Base-by-base conservation (phyloP, 2,888 invertebrate species). In the Nasonovia ribisnigri region DNA sequence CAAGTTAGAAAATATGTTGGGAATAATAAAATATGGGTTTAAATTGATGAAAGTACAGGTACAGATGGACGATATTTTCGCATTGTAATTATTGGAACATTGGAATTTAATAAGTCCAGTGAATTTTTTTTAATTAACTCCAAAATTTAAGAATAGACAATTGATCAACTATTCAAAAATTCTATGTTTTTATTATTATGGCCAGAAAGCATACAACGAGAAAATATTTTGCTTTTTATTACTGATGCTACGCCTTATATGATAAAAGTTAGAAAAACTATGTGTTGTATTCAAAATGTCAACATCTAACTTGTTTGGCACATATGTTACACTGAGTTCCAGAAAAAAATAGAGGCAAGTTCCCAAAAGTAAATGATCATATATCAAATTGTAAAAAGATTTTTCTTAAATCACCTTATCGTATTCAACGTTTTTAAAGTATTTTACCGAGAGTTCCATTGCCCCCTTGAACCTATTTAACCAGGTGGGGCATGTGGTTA, bases 281-380 rank as follows among this genome's bases (percentile, higher is more conserved):
- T 95, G 91, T 94, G 57, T 95, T 95, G 51, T 95, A 95, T 92
- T 95, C 95, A 11, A 95, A 95, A 92, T 88, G 95, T 91, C 60
- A 95, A 29, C 95, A 95, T 94, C 90, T 95, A 36, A 95, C 95
- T 48, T 95, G 95, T 94, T 60, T 95, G 48, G 95, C 95, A 36
- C 95, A 95, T 94, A 95, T 94, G 57, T 54, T 95, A 43, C 95
- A 95, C 92, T 60, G 95, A 92, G 95, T 95, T 6, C 95, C 95
- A 16, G 95, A 95, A 94, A n/a, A n/a, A n/a, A n/a, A n/a, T n/a
- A n/a, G n/a, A n/a, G 29, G 46, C 20, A 86, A 94, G 84, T 95
- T 94, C 94, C 90, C 94, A 89, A 86, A 92, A 43, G 95, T 95
- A 16, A 94, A 95, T 89, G 92, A 87, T 67, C 94, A 95, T 87